Evolutionary conservation across 2,888 invertebrate genomes (phyloP).

Genomic region (Rhorus exstirpatorius): DNA sequence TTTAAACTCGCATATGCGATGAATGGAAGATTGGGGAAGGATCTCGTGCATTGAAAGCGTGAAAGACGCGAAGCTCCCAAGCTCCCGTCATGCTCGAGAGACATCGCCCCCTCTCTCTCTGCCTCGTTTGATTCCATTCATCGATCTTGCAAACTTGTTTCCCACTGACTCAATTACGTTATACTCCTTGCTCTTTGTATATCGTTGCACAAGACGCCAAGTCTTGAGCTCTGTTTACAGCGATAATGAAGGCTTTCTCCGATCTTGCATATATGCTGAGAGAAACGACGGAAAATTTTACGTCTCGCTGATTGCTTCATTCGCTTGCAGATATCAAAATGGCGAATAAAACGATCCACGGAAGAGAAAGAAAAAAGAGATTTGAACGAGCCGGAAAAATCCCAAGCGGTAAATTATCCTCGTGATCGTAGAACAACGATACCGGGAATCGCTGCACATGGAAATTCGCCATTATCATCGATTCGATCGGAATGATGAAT

Average conservation of each 20-base stretch:
- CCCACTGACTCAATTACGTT: constrained; percentile 70
- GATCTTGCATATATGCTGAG: background rate
- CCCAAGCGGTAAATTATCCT: background rate
- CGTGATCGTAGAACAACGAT: constrained; percentile 26
- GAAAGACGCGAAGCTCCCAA: constrained; percentile 26
- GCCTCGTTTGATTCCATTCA: constrained; percentile 75
- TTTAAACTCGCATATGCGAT: background rate
- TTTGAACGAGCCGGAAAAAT: background rate
- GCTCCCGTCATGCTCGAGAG: constrained; percentile 28
- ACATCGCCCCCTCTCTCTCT: constrained; percentile 29
- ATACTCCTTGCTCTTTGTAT: constrained; percentile 47
- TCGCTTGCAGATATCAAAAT: constrained; percentile 40
- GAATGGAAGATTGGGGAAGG: background rate
- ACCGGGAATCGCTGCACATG: background rate
- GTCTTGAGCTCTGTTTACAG: constrained; percentile 32
- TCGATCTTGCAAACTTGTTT: constrained; percentile 69
- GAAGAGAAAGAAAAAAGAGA: background rate
- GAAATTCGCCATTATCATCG: background rate
- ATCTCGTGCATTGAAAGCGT: too few relatives aligned
- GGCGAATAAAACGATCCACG: constrained; percentile 16
- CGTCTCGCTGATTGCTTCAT: constrained; percentile 57
- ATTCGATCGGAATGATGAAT: background rate
- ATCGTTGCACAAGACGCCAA: constrained; percentile 42
- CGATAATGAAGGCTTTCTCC: constrained; percentile 50
- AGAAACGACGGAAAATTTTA: constrained; percentile 36